Evolutionary conservation across 2,113 vertebrate species (phyloP).

Genomic region (Triplophysa rosa): DNA sequence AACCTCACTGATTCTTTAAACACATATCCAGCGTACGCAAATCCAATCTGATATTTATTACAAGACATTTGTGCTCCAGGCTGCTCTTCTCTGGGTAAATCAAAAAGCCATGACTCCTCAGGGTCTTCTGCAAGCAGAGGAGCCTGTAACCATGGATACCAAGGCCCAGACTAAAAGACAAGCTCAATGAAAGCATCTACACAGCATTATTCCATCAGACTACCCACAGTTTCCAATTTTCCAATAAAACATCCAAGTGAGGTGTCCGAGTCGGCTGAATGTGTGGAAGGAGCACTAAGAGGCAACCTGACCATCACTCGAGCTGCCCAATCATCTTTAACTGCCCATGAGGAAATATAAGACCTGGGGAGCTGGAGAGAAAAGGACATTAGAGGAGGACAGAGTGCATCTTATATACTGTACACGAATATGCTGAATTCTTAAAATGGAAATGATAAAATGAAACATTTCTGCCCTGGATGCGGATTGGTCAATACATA

Average conservation of each 20-base stretch:
- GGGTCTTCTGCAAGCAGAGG: slow-evolving; percentile 22
- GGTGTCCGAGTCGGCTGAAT: slow-evolving; percentile 3
- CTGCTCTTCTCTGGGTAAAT: slow-evolving; percentile 2
- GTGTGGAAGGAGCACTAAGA: slow-evolving; percentile 1
- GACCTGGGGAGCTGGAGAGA: not conserved
- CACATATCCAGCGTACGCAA: not conserved
- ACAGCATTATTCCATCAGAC: slow-evolving; percentile 25
- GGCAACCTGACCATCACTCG: slow-evolving; percentile 9
- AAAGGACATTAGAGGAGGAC: not conserved
- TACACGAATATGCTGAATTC: not conserved
- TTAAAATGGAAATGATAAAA: not conserved
- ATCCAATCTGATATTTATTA: slow-evolving; percentile 24
- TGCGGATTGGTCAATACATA: not conserved
- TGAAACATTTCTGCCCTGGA: not conserved
- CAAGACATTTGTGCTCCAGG: slow-evolving; percentile 13
- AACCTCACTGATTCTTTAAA: not conserved
- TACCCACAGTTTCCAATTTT: slow-evolving; percentile 49
- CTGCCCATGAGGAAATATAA: slow-evolving; percentile 8
- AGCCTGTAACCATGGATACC: slow-evolving; percentile 55
- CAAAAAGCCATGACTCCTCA: slow-evolving; percentile 18
- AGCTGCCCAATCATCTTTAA: slow-evolving; percentile 27
- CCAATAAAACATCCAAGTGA: slow-evolving; percentile 20
- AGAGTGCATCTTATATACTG: not conserved
- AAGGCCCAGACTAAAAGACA: slow-evolving; percentile 24
- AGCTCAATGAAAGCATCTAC: slow-evolving; percentile 21